phyloP scores from a whole-genome alignment of 2,797 vertebrate genomes.

The Podarcis lilfordi region DNA sequence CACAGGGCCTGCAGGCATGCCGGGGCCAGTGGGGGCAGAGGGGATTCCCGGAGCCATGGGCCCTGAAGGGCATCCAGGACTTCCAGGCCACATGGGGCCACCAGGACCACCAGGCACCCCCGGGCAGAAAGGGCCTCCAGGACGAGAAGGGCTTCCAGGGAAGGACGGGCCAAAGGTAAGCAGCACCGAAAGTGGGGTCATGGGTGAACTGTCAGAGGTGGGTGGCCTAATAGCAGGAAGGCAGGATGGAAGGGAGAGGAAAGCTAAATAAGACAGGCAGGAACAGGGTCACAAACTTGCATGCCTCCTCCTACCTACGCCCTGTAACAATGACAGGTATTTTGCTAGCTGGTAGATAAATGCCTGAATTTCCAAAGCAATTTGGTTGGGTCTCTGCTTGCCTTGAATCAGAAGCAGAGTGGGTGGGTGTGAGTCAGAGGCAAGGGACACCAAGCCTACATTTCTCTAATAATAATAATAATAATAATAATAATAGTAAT shows the following conservation, averaged over 20 bases:
- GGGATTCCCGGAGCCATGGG: slow-evolving; percentile 56
- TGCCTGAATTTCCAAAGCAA: too few relatives aligned
- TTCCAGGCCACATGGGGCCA: slow-evolving; percentile 53
- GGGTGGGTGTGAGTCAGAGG: not conserved
- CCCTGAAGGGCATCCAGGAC: slow-evolving; percentile 42
- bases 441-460: not conserved
- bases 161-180: slow-evolving; percentile 45
- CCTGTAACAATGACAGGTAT: not conserved
- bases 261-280: not conserved
- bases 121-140: slow-evolving; percentile 57
- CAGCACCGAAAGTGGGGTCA: not conserved
- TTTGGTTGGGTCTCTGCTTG: too few relatives aligned
- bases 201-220: not conserved
- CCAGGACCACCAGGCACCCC: slow-evolving; percentile 62
- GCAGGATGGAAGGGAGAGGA: not conserved
- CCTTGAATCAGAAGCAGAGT: not conserved
- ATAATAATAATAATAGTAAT: not conserved
- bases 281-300: not conserved
- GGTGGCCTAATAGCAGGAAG: not conserved
- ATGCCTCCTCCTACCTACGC: too few relatives aligned
- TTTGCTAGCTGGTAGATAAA: not conserved
- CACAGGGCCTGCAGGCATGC: slow-evolving; percentile 39
- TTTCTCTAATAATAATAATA: too few relatives aligned
- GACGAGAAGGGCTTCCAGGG: slow-evolving; percentile 55
- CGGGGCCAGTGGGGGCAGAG: slow-evolving; percentile 48